These are phyloP conservation scores for Rhabdomys dilectus DNA, from an alignment of 2,113 vertebrate species.

Conservation along the genomic window DNA sequence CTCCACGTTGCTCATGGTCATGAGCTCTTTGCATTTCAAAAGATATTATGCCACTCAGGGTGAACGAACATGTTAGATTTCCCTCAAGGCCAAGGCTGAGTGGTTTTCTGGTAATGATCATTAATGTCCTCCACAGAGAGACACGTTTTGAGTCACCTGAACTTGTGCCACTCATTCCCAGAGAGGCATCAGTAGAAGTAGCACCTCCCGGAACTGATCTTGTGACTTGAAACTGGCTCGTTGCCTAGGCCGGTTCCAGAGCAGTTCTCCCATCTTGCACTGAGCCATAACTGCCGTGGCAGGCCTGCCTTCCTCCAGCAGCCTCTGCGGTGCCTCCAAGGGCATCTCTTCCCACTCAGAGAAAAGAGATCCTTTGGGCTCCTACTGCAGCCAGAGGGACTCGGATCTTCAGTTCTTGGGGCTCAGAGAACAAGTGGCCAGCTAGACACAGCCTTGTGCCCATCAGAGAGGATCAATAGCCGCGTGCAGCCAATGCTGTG, in stretches of 20 bases:
- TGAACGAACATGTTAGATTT: slow-evolving; percentile 50
- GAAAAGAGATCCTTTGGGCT: not conserved
- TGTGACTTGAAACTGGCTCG: slow-evolving; percentile 68
- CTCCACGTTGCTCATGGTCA: slow-evolving; percentile 18
- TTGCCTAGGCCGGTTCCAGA: slow-evolving; percentile 55
- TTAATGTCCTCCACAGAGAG: slow-evolving; percentile 55
- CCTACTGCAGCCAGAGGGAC: too few species aligned
- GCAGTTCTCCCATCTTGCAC: slow-evolving; percentile 1
- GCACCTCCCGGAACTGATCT: slow-evolving; percentile 61
- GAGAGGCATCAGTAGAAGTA: slow-evolving; percentile 8
- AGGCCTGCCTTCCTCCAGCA: not conserved
- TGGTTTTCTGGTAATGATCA: slow-evolving; percentile 74
- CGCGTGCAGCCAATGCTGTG: not conserved
- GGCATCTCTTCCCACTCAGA: not conserved
- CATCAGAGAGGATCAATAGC: not conserved
- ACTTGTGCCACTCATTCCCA: slow-evolving; percentile 33
- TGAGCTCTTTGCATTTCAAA: slow-evolving; percentile 60
- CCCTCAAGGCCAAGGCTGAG: slow-evolving; percentile 62
- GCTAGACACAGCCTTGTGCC: not conserved
- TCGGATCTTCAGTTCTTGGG: not conserved
- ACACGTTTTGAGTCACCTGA: slow-evolving; percentile 71
- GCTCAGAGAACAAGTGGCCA: not conserved
- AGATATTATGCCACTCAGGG: slow-evolving; percentile 53
- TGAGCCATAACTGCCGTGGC: not conserved
- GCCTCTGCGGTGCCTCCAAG: not conserved